Percentiles rank a stretch among this genome's conserved stretches.
Conservation (phyloP, 2,113 vertebrate species). For the Fulmarus glacialis region DNA sequence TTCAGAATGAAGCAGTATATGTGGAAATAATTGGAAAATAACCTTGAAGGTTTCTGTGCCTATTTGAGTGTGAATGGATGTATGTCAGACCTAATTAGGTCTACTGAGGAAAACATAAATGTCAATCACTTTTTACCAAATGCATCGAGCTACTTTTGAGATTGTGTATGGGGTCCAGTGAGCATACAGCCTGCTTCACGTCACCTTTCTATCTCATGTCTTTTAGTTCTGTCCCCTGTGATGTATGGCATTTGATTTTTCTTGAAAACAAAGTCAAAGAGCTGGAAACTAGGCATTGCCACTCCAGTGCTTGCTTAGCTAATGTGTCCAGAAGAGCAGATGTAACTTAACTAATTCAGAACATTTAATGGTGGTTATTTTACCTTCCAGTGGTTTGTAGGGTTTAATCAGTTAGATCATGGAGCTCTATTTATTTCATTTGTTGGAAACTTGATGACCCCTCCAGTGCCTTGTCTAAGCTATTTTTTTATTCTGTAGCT, state of each 20-base stretch:
- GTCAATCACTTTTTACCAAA: not conserved
- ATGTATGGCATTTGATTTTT: not conserved
- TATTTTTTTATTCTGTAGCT: not conserved
- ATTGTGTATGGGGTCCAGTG: not conserved
- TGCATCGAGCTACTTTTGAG: not conserved
- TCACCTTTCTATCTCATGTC: not conserved
- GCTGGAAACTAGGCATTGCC: not conserved
- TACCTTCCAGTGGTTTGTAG: not conserved
- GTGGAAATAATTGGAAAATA: constrained; percentile 40
- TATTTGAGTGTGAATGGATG: constrained; percentile 54
- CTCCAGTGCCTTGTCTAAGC: not conserved
- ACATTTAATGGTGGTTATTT: not conserved
- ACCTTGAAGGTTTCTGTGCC: constrained; percentile 28
- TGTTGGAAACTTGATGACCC: not conserved
- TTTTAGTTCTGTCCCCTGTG: not conserved
- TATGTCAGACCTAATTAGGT: constrained; percentile 52
- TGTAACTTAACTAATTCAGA: not conserved
- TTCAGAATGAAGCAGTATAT: not conserved
- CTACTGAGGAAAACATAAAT: constrained; percentile 53
- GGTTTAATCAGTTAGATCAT: not conserved
- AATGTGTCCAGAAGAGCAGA: not conserved
- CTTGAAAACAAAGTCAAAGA: constrained; percentile 1
- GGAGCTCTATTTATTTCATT: not conserved
- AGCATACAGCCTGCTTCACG: not conserved
- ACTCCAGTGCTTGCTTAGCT: not conserved